phyloP scores from a whole-genome alignment of 1,140 invertebrate species.

The Drosophila chauvacae region DNA sequence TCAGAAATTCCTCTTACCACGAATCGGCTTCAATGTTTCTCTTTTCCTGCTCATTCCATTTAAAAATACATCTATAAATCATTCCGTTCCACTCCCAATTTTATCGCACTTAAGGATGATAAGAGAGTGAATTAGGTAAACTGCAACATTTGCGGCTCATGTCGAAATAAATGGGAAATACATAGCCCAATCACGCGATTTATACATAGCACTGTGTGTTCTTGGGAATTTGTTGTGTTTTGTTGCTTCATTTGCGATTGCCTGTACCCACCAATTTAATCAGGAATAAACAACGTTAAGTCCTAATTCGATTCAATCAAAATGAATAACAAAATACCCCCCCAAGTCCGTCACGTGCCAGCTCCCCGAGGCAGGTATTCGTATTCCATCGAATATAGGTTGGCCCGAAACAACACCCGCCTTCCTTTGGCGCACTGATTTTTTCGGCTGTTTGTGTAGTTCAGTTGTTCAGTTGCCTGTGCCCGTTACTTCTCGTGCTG shows the following conservation, averaged over 20 bases:
- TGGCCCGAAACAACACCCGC: constrained; percentile 71
- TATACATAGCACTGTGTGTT: constrained; percentile 33
- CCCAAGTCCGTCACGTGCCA: constrained; percentile 30
- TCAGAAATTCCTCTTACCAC: background rate
- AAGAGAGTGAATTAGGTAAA: constrained; percentile 52
- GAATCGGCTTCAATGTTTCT: too few relatives aligned
- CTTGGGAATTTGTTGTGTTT: constrained; percentile 32
- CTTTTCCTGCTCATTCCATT: background rate
- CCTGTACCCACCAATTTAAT: constrained; percentile 78
- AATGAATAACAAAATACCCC: constrained; percentile 75
- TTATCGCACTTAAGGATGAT: constrained; percentile 47
- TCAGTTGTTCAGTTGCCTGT: constrained; percentile 16
- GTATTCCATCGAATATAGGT: constrained; percentile 72
- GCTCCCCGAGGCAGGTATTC: constrained; percentile 27
- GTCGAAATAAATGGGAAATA: constrained; percentile 48
- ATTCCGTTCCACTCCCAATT: constrained; percentile 13
- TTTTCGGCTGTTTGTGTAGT: constrained; percentile 32
- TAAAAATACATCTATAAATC: background rate
- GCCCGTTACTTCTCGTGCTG: constrained; percentile 40
- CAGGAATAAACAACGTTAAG: constrained; percentile 82
- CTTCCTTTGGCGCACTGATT: constrained; percentile 60
- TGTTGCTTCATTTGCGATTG: constrained; percentile 60
- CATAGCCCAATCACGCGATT: constrained; percentile 45
- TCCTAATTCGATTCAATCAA: constrained; percentile 83
- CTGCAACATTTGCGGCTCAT: constrained; percentile 39